A percentile compares a stretch with the other conserved stretches of the same genome.
Evolutionary conservation across 2,113 vertebrate species (phyloP).

Genomic region (Melospiza georgiana): DNA sequence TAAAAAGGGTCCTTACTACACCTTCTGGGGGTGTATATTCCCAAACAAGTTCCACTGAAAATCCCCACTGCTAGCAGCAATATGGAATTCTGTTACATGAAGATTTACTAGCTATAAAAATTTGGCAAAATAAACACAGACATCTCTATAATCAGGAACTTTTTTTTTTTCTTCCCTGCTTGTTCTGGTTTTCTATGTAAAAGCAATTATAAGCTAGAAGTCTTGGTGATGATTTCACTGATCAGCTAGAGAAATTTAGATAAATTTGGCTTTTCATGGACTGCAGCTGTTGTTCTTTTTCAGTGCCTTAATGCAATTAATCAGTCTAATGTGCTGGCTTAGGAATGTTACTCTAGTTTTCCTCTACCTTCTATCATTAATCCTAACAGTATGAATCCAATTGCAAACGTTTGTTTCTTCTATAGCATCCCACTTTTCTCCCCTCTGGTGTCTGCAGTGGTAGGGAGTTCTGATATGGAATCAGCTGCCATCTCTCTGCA

Average conservation of each 20-base stretch:
- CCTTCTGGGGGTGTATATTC: neutral
- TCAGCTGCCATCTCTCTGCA: neutral
- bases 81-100: neutral
- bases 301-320: constrained; percentile 68
- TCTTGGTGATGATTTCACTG: constrained; percentile 62
- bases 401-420: constrained; percentile 57
- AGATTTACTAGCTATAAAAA: neutral
- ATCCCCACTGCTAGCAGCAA: neutral
- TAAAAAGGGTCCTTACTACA: neutral
- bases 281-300: constrained; percentile 76
- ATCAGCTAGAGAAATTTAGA: constrained; percentile 78
- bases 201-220: constrained; percentile 20
- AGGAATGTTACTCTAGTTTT: constrained; percentile 51
- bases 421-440: constrained; percentile 18
- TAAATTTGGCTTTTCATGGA: constrained; percentile 74
- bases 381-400: constrained; percentile 66
- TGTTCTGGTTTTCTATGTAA: neutral
- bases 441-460: constrained; percentile 4
- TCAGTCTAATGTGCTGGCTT: constrained; percentile 66
- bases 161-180: neutral
- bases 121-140: neutral
- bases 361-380: constrained; percentile 64
- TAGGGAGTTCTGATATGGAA: neutral
- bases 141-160: neutral
- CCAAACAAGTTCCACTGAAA: neutral